These are phyloP conservation scores for Bujurquina vittata DNA, from an alignment of 2,113 vertebrate species.

Conservation along the genomic window DNA sequence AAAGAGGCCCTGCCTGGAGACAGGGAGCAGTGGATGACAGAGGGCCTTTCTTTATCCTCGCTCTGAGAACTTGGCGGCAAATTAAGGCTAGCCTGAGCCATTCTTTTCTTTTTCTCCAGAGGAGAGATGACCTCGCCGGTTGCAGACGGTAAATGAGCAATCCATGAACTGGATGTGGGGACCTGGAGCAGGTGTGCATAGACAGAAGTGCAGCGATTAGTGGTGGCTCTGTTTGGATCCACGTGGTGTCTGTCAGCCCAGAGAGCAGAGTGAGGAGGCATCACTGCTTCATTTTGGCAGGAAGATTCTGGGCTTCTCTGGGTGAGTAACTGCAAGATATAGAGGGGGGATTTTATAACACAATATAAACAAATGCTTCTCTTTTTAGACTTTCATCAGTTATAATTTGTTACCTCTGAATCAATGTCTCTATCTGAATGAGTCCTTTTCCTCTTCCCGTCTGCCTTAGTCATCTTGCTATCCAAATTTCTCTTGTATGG, in stretches of 20 bases:
- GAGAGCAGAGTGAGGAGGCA: conserved; percentile 45
- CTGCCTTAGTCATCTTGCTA: conserved; percentile 66
- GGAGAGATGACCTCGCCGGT: conserved; percentile 89
- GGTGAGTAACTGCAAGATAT: conserved; percentile 27
- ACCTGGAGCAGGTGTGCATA: conserved; percentile 74
- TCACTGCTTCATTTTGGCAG: conserved; percentile 53
- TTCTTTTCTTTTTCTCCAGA: conserved; percentile 92
- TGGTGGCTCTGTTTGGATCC: conserved; percentile 29
- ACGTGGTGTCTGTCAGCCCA: conserved; percentile 64
- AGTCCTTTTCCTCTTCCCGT: conserved; percentile 79
- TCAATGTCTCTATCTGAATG: conserved; percentile 75
- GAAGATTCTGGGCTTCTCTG: conserved; percentile 56
- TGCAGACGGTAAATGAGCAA: conserved; percentile 69
- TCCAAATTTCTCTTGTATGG: conserved; percentile 87
- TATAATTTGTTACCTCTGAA: conserved; percentile 65
- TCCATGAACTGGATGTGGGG: conserved; percentile 62
- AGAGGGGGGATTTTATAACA: background rate
- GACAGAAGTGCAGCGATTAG: conserved; percentile 48
- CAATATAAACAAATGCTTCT: background rate
- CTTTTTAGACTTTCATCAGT: background rate
- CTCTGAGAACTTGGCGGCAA: conserved; percentile 29
- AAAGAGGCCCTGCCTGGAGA: conserved; percentile 63
- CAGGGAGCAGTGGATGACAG: conserved; percentile 79
- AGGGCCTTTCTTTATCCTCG: conserved; percentile 76
- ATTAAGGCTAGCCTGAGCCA: conserved; percentile 88